A percentile compares a stretch with the other conserved stretches of the same genome.
phyloP scores from a whole-genome alignment of 2,888 invertebrate genomes.

The Synergus japonicus region DNA sequence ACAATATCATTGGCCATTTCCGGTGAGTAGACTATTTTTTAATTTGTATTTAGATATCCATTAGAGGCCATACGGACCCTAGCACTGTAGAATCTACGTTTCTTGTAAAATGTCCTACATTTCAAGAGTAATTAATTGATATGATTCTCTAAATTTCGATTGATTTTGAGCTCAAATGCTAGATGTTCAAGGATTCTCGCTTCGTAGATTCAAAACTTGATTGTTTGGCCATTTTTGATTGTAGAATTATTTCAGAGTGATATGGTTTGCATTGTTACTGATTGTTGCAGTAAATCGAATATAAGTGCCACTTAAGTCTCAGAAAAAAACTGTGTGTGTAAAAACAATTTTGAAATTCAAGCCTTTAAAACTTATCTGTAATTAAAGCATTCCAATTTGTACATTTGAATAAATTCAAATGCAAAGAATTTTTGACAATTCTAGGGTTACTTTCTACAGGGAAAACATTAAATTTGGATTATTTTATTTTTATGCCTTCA shows the following conservation, averaged over 20 bases:
- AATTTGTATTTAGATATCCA: neutral
- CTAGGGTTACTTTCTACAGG: too few relatives aligned
- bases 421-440: too few relatives aligned
- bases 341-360: neutral
- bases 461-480: too few relatives aligned
- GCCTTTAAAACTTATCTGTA: neutral
- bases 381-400: too few relatives aligned
- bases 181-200: neutral
- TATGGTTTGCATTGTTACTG: too few relatives aligned
- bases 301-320: neutral
- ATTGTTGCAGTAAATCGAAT: too few relatives aligned
- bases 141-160: neutral
- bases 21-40: constrained; percentile 60
- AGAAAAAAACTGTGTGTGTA: neutral
- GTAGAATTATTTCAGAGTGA: too few relatives aligned
- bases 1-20: constrained; percentile 70
- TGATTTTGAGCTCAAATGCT: neutral
- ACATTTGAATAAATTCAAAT: too few relatives aligned
- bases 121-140: neutral
- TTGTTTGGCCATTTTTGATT: too few relatives aligned
- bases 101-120: neutral
- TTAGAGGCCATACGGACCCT: constrained; percentile 4
- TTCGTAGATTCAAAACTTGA: neutral
- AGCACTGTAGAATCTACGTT: neutral
- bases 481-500: too few relatives aligned